phyloP scores from a whole-genome alignment of 2,888 invertebrate species.

The Uropetala carovei region DNA sequence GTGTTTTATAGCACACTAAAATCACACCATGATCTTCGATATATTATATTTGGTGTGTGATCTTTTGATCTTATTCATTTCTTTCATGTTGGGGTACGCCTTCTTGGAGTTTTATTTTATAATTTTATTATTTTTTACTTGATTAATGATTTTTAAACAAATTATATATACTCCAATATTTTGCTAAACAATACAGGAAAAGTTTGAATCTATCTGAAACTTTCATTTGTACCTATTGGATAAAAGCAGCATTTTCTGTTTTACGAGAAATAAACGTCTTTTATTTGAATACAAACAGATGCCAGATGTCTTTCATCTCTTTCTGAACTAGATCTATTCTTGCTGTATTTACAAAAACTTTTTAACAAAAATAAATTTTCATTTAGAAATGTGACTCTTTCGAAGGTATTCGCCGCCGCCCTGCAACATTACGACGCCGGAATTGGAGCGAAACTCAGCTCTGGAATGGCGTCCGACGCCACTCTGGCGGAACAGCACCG shows the following conservation, averaged over 20 bases:
- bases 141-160: background rate
- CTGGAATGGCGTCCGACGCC: conserved; percentile 76
- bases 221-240: background rate
- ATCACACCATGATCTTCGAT: no score
- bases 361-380: background rate
- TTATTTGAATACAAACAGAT: no score
- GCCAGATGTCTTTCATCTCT: no score
- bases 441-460: conserved; percentile 77
- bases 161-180: background rate
- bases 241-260: background rate
- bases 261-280: no score
- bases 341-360: no score
- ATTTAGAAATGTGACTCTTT: background rate
- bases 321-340: no score
- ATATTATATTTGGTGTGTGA: no score
- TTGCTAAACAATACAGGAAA: background rate
- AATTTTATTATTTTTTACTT: no score
- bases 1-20: no score
- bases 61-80: no score
- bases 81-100: no score
- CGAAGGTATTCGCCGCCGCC: conserved; percentile 74
- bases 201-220: background rate
- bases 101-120: no score
- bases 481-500: conserved; percentile 81
- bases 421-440: conserved; percentile 73